Base-by-base conservation (phyloP, 2,888 invertebrate species). In the Tenthredo distinguenda region DNA sequence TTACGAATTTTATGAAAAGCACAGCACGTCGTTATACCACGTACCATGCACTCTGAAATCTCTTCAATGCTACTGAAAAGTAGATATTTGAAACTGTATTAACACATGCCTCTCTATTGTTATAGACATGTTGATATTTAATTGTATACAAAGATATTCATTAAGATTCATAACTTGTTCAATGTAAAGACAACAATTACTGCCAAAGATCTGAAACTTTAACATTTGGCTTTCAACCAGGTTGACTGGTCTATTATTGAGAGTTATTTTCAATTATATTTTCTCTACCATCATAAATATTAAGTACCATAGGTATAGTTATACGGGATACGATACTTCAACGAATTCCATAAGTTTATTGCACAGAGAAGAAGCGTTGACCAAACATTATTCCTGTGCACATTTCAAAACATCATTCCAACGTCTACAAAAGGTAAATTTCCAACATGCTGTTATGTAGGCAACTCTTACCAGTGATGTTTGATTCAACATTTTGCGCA, bases 191-290 rank as follows among this genome's bases (percentile, higher is more conserved):
- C 47, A 86, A 85, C 50, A 87, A 47, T 47, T 87, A 88, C 87
- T 88, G 88, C 89, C 89, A 89, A 89, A 89, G 89, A 89, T 88
- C 87, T 86, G 88, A 88, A 86, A 88, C 87, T 88, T 87, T 88
- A 88, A 88, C 86, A 84, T 88, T 89, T 87, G 89, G 87, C 87
- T 81, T 85, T 82, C 85, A 47, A 85, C 85, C 82, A 85, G 82
- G 68, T 85, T 82, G 26, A 85, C 72, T 68, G 55, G 81, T 82
- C 10, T 68, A 82, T 85, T 85, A 85, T 85, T 71, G 71, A 83
- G 43, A 81, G 81, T 62, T 81, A 65, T 68, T 83, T 83, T 43
- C 68, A 34, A 43, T 83, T 65, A 71, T 83, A 83, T 83, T 83
- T 68, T 68, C 68, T 83, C 26, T 40, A 43, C 68, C 47, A 83